phyloP scores from a whole-genome alignment of 2,888 invertebrate genomes.

The Microctonus aethiopoides region DNA sequence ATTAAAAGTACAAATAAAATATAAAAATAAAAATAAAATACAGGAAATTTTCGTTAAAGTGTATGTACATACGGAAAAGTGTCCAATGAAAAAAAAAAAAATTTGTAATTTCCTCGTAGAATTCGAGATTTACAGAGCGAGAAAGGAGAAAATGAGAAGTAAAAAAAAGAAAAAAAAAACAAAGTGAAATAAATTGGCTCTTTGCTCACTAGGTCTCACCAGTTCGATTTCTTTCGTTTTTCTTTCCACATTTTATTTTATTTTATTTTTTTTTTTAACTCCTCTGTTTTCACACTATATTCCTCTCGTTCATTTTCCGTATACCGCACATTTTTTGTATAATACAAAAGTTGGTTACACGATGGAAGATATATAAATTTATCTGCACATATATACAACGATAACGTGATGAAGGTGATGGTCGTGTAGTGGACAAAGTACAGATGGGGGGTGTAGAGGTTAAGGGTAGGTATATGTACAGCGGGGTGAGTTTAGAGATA shows the following conservation, averaged over 20 bases:
- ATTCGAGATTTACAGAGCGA: neutral
- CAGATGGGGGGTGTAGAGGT: slow-evolving; percentile 17
- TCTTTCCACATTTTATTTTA: neutral
- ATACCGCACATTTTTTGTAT: slow-evolving; percentile 2
- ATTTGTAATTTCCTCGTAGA: slow-evolving; percentile 11
- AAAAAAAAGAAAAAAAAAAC: slow-evolving; percentile 18
- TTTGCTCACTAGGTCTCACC: slow-evolving; percentile 15
- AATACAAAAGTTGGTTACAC: slow-evolving; percentile 28
- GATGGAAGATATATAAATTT: slow-evolving; percentile 6
- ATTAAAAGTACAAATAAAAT: neutral
- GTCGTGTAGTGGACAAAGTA: slow-evolving; percentile 1
- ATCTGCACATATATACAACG: neutral
- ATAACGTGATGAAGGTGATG: neutral
- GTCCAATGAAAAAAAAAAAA: neutral
- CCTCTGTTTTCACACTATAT: slow-evolving; percentile 15
- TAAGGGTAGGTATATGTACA: slow-evolving; percentile 9
- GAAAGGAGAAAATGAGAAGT: neutral
- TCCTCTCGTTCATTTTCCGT: neutral
- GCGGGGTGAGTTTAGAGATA: slow-evolving; percentile 23
- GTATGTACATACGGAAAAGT: neutral
- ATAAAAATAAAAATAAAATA: neutral
- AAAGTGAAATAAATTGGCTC: slow-evolving; percentile 29
- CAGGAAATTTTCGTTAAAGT: neutral
- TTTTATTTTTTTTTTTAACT: neutral
- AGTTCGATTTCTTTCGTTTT: neutral